These are phyloP conservation scores for Eilema sororculum DNA, from an alignment of 2,888 invertebrate genomes.

Conservation along the genomic window DNA sequence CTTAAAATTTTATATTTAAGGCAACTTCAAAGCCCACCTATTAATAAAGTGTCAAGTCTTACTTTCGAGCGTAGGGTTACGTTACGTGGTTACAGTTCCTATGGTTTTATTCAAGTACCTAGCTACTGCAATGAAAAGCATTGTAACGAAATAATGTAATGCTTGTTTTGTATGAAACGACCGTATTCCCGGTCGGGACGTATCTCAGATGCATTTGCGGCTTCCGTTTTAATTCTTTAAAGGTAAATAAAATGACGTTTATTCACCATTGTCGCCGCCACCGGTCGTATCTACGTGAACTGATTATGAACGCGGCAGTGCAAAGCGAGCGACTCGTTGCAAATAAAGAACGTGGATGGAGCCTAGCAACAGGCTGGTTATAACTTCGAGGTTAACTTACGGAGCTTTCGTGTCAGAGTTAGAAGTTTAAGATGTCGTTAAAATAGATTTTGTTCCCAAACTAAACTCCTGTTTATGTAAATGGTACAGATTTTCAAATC, in stretches of 20 bases:
- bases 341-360: slow-evolving; percentile 36
- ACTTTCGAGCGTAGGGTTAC: too few species aligned
- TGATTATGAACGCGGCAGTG: slow-evolving; percentile 61
- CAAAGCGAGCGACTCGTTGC: slow-evolving; percentile 29
- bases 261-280: slow-evolving; percentile 73
- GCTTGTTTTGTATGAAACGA: slow-evolving; percentile 58
- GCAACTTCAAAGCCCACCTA: slow-evolving; percentile 22
- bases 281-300: slow-evolving; percentile 69
- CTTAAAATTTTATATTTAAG: slow-evolving; percentile 31
- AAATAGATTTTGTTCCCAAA: too few species aligned
- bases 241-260: slow-evolving; percentile 71
- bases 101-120: slow-evolving; percentile 20
- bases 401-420: slow-evolving; percentile 23
- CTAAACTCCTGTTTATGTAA: too few species aligned
- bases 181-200: slow-evolving; percentile 55
- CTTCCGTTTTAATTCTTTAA: slow-evolving; percentile 78
- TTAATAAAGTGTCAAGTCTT: slow-evolving; percentile 28
- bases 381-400: slow-evolving; percentile 23
- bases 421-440: slow-evolving; percentile 15
- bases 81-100: too few species aligned
- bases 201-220: slow-evolving; percentile 62
- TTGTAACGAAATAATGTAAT: slow-evolving; percentile 22
- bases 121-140: neutral
- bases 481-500: too few species aligned
- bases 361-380: slow-evolving; percentile 40